Conservation (phyloP, 1,140 invertebrate species). For the Orchesella cincta region DNA sequence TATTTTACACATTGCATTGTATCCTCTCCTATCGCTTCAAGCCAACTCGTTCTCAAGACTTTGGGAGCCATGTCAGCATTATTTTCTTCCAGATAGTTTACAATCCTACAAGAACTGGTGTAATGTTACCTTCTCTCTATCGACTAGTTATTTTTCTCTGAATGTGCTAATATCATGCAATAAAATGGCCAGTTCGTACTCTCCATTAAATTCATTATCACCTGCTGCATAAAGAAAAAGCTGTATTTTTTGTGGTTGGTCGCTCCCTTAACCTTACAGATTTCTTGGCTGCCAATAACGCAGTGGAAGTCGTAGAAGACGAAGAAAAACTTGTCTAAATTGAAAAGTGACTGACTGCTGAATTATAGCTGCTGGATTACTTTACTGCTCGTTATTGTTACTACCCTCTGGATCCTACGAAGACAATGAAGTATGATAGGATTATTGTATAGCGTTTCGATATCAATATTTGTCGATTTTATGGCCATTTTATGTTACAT, state of each 20-base stretch:
- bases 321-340: neutral
- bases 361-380: no score
- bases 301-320: neutral
- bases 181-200: conserved; percentile 4
- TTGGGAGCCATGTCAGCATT: neutral
- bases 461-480: no score
- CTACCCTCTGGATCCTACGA: no score
- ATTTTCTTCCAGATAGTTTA: neutral
- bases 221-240: neutral
- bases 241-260: neutral
- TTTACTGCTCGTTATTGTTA: no score
- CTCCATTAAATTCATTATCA: conserved; percentile 24
- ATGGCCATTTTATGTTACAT: no score
- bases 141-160: neutral
- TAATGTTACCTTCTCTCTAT: neutral
- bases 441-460: no score
- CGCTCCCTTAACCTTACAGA: neutral
- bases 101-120: neutral
- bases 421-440: no score
- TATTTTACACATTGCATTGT: neutral
- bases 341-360: no score
- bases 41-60: conserved; percentile 6
- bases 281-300: neutral
- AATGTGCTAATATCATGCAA: neutral
- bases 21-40: neutral